A percentile compares a stretch with the other conserved stretches of the same genome.
Evolutionary conservation across 1,140 invertebrate species (phyloP).

Genomic region (Aethina tumida): DNA sequence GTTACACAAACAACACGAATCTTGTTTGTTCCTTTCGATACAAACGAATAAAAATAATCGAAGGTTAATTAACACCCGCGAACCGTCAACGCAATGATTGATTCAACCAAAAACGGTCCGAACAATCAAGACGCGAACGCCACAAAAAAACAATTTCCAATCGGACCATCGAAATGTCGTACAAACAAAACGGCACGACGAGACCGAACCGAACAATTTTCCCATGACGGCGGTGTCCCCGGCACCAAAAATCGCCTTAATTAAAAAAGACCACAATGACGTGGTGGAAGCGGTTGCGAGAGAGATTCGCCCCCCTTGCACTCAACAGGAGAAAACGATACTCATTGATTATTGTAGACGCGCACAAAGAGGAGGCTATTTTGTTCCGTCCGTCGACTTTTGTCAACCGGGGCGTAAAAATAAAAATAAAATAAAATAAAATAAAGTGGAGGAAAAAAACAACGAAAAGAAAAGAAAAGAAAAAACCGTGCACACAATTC

Average conservation of each 20-base stretch:
- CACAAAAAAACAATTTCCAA: conserved; percentile 1
- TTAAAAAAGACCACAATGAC: conserved; percentile 15
- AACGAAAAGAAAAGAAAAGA: conserved; percentile 15
- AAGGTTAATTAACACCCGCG: too few species aligned
- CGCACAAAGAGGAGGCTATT: conserved; percentile 14
- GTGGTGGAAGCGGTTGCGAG: conserved; percentile 2
- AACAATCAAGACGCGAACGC: conserved; percentile 1
- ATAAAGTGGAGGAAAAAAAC: background rate
- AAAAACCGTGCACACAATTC: conserved; percentile 28
- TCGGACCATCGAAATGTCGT: too few species aligned
- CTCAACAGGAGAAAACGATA: conserved; percentile 17
- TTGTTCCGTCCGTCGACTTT: conserved; percentile 14
- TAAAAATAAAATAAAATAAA: conserved; percentile 10
- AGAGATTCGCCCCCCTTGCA: conserved; percentile 7
- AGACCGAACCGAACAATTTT: conserved; percentile 4
- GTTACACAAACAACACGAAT: too few species aligned
- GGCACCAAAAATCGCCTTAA: conserved; percentile 9
- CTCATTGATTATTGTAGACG: conserved; percentile 18
- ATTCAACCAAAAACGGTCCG: too few species aligned
- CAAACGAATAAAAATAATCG: too few species aligned
- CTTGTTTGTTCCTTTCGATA: too few species aligned
- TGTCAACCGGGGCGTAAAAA: conserved; percentile 12
- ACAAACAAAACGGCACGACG: too few species aligned
- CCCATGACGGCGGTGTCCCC: conserved; percentile 6
- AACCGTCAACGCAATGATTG: too few species aligned